Base-by-base conservation (phyloP, 1,140 invertebrate genomes). In the Trichonephila clavata region DNA sequence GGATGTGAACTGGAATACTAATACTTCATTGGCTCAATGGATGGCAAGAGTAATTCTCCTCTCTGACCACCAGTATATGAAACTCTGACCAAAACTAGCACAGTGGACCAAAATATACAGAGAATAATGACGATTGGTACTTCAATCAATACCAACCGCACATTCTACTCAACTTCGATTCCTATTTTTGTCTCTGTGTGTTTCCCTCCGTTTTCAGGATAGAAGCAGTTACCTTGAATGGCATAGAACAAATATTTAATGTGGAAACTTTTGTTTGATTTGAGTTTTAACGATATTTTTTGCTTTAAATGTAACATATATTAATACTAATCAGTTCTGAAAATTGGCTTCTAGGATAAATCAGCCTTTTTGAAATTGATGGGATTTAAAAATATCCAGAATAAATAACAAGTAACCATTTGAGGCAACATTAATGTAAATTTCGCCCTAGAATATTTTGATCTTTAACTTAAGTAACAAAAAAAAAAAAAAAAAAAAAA, bases 71-170 rank as follows among this genome's bases (percentile, higher is more conserved):
- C 60, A 61, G 8, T 65, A 21, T 65, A 5, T 21, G 61, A 65
- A 65, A 65, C 20, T 63, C 4, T 65, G 21, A 65, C 71, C 13
- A 6, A 39, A 77, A 77, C 71, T 13, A 83, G n/a, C 18, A 59
- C 50, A 83, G 43, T 83, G 94, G 86, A 50, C 81, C 94, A 71
- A 86, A 57, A 65, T 81, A 61, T 32, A 60, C 43, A 6, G 50
- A 63, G 63, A 94, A 94, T 27, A 93, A 89, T 18, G 94, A 89
- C 77, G 27, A 21, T 63, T 13, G 71, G 27, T 43, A 27, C 50
- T 57, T 83, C 81, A 83, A 83, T 83, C 81, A 83, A 57, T 83
- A 83, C 24, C 71, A 16, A 77, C 61, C 21, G 4, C 61, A 2
- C 61, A 63, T 63, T 63, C 61, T 20, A 18, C 61, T 63, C 16